Evolutionary conservation across 2,797 vertebrate species (phyloP).

Genomic region (Crocidura indochinensis): DNA sequence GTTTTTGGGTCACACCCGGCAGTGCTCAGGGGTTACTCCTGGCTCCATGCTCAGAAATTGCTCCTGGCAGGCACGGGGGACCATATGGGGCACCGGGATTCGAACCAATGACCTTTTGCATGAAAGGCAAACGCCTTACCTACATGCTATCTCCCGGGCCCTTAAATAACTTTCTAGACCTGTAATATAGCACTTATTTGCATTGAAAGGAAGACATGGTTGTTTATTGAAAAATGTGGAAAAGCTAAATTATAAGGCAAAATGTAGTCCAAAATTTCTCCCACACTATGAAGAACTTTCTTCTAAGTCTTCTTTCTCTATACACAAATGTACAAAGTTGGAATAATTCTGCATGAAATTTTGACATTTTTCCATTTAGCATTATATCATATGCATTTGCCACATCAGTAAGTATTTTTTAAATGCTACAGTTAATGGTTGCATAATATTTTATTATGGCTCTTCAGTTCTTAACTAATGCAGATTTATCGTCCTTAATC

Average conservation of each 20-base stretch:
- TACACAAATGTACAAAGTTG: not conserved
- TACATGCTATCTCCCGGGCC: too few species aligned
- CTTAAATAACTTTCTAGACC: not conserved
- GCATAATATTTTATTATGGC: conserved; percentile 62
- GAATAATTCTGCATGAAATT: not conserved
- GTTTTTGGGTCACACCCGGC: too few species aligned
- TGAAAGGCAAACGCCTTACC: too few species aligned
- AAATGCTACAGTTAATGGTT: conserved; percentile 65
- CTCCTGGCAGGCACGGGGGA: too few species aligned
- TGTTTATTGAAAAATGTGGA: conserved; percentile 36
- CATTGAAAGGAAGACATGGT: conserved; percentile 5
- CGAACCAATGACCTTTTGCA: too few species aligned
- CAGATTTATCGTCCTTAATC: conserved; percentile 76
- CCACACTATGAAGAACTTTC: conserved; percentile 1
- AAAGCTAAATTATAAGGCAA: not conserved
- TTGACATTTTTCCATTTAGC: conserved; percentile 33
- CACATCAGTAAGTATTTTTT: conserved; percentile 68
- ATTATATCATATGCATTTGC: conserved; percentile 50
- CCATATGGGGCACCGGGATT: too few species aligned
- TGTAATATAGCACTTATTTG: not conserved
- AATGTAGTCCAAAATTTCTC: not conserved
- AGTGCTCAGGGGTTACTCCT: too few species aligned
- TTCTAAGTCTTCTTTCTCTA: conserved; percentile 52
- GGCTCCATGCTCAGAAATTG: too few species aligned
- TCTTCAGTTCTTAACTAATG: conserved; percentile 71